Evolutionary conservation across 2,797 vertebrate genomes (phyloP).

Genomic region (Oreochromis grahami): DNA sequence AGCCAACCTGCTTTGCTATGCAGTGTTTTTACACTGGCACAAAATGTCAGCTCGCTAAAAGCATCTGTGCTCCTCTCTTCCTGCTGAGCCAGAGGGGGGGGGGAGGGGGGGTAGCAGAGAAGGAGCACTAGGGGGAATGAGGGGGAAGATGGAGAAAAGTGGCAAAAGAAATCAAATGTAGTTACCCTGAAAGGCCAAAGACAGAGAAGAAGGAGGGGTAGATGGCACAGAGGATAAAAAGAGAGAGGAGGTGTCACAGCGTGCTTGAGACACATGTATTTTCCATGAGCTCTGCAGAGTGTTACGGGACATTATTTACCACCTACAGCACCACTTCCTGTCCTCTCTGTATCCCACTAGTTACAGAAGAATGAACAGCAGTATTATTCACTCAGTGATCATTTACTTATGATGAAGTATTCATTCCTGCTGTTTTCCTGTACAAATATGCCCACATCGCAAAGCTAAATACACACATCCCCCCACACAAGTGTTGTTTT

Average conservation of each 20-base stretch:
- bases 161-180: conserved; percentile 26
- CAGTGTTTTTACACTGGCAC: conserved; percentile 64
- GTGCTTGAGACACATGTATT: conserved; percentile 14
- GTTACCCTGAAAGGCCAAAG: conserved; percentile 28
- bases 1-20: conserved; percentile 69
- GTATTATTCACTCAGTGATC: neutral
- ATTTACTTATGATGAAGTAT: conserved; percentile 8
- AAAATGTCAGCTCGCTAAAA: conserved; percentile 75
- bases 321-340: conserved; percentile 4
- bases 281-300: conserved; percentile 12
- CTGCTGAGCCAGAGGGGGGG: conserved; percentile 34
- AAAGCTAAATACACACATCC: conserved; percentile 27
- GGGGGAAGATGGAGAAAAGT: conserved; percentile 16
- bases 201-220: conserved; percentile 1
- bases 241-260: conserved; percentile 28
- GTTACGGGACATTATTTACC: conserved; percentile 6
- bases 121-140: neutral
- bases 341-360: neutral
- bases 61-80: conserved; percentile 53
- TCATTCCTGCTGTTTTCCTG: conserved; percentile 22
- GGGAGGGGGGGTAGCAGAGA: neutral
- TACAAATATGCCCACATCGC: conserved; percentile 25
- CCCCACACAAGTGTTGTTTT: conserved; percentile 10
- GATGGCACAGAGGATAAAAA: neutral
- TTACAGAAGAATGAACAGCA: neutral